Base-by-base conservation (phyloP, 1,140 invertebrate species). In the Diuraphis noxia region DNA sequence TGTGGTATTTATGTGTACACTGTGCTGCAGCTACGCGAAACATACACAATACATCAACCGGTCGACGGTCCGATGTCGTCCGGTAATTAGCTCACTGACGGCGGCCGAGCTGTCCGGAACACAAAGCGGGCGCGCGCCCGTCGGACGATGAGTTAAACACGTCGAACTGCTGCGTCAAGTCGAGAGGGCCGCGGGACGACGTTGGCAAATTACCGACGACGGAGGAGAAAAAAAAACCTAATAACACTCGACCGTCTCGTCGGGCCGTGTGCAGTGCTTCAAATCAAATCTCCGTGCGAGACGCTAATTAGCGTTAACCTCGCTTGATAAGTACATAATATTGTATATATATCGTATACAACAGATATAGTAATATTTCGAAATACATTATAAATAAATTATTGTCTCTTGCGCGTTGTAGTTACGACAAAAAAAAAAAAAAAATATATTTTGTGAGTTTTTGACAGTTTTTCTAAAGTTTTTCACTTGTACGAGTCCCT, bases 171-270 rank as follows among this genome's bases (percentile, higher is more conserved):
- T 10, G n/a, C 56, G 56, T 72, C 56, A 72, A 84, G 81, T 43
- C 30, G 17, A 84, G 79, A 38, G 40, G 40, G 13, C 81, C 38
- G 25, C 25, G 40, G 25, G 43, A 36, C 41, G 84, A 86, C 85
- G 85, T 86, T 86, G 46, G 85, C 85, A 86, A 86, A 86, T 86
- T 52, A 52, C 34, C 9, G 46, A 82, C 9, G 46, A 82, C 21
- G 49, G 4, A 36, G 23, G 23, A 25, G 36, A 25, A 52, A 86
- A 36, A 86, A 49, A 23, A n/a, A 84, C 41, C 30, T 41, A 84
- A 84, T 41, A 84, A 84, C 81, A 81, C 79, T 40, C 34, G n/a
- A 63, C 56, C 17, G 30, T 56, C 30, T 46, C 9, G 25, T 56
- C 30, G 2, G 40, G 2, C 0, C 38, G 25, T 82, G 81, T 30